Evolutionary conservation across 2,888 invertebrate genomes (phyloP).

Genomic region (Spodoptera picta): DNA sequence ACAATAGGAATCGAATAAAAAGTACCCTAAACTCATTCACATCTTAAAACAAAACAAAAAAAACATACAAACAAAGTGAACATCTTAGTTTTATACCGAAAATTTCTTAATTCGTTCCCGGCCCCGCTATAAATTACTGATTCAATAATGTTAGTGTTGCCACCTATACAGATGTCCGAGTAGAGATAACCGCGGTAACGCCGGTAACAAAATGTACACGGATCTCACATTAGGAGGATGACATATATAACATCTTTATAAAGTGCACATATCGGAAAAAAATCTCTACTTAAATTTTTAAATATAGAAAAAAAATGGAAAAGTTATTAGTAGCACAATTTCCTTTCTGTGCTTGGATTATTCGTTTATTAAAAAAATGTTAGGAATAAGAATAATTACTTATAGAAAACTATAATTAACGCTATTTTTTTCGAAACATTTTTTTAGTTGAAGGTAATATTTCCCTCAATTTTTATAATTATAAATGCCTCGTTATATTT

Average conservation of each 20-base stretch:
- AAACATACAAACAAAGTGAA: conserved; percentile 18
- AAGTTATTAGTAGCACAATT: too few species aligned
- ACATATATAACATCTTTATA: conserved; percentile 57
- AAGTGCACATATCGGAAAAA: too few species aligned
- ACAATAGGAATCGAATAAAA: conserved; percentile 18
- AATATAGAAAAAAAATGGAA: too few species aligned
- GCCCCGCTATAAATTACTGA: conserved; percentile 82
- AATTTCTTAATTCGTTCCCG: conserved; percentile 74
- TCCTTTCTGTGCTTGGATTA: too few species aligned
- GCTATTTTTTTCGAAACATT: too few species aligned
- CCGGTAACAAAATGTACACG: conserved; percentile 83
- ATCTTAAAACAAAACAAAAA: conserved; percentile 19
- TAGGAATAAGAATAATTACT: too few species aligned
- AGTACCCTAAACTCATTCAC: conserved; percentile 24
- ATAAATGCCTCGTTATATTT: too few species aligned
- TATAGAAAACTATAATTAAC: too few species aligned
- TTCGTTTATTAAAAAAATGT: too few species aligned
- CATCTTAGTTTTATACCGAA: conserved; percentile 67
- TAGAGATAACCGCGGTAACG: conserved; percentile 85
- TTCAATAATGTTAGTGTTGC: conserved; percentile 83
- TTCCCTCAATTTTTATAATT: too few species aligned
- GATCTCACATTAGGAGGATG: conserved; percentile 84
- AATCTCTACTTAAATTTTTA: too few species aligned
- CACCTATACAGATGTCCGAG: conserved; percentile 86
- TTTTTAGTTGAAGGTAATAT: too few species aligned